A percentile compares a stretch with the other conserved stretches of the same genome.
Evolutionary conservation across 1,140 invertebrate genomes (phyloP).

Genomic region (Helicoverpa armigera): DNA sequence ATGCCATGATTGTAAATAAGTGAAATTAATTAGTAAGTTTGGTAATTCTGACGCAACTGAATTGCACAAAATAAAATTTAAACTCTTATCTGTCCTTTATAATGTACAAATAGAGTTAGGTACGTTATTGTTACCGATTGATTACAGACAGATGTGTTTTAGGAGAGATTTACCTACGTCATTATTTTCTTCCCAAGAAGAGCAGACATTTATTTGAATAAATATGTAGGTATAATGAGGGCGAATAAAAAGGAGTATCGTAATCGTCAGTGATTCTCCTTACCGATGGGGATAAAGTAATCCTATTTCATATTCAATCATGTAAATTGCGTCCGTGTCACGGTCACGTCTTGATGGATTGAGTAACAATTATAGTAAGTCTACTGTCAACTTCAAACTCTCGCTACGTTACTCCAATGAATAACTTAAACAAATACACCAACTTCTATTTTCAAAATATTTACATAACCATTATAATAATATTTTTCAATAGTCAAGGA

Average conservation of each 20-base stretch:
- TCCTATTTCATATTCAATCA: constrained; percentile 22
- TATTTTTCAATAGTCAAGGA: constrained; percentile 8
- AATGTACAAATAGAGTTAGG: too few species aligned
- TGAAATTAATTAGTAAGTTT: background rate
- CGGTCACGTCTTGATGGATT: constrained; percentile 29
- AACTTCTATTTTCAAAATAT: background rate
- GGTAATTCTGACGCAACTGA: background rate
- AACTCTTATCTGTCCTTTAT: too few species aligned
- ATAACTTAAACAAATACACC: constrained; percentile 2
- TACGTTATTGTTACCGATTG: too few species aligned
- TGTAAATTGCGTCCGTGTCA: constrained; percentile 39
- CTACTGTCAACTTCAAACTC: constrained; percentile 1
- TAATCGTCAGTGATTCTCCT: background rate
- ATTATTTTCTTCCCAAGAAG: too few species aligned
- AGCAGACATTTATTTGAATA: too few species aligned
- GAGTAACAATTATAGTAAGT: constrained; percentile 17
- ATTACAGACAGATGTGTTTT: too few species aligned
- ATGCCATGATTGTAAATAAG: background rate
- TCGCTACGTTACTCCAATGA: background rate
- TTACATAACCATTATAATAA: background rate
- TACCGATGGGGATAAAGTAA: constrained; percentile 10
- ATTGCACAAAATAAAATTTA: too few species aligned
- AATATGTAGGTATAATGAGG: too few species aligned
- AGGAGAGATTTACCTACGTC: too few species aligned
- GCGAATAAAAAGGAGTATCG: too few species aligned